A percentile compares a stretch with the other conserved stretches of the same genome.
Conservation (phyloP, 2,888 invertebrate species). For the Rugalucina vietnamica region DNA sequence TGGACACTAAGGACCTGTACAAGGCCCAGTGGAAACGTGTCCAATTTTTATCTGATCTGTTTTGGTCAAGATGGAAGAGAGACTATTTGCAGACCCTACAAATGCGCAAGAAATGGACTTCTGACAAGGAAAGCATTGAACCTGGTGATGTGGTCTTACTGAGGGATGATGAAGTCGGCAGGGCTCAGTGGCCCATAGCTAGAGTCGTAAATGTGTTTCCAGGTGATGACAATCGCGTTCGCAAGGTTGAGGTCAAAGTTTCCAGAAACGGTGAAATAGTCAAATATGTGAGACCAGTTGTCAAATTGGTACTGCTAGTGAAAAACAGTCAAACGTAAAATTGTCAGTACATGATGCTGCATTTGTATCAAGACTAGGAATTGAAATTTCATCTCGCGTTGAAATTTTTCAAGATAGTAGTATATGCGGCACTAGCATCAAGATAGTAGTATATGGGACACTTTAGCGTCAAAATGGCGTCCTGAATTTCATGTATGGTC, state of each 20-base stretch:
- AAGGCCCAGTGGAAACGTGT: conserved; percentile 49
- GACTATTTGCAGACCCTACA: conserved; percentile 47
- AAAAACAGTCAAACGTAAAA: neutral
- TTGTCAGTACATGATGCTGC: too few species aligned
- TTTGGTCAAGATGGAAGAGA: conserved; percentile 52
- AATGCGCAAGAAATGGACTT: conserved; percentile 42
- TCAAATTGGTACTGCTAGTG: conserved; percentile 1
- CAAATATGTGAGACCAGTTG: conserved; percentile 8
- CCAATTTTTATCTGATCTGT: conserved; percentile 44
- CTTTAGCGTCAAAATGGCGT: too few species aligned
- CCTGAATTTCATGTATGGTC: too few species aligned
- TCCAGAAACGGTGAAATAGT: neutral
- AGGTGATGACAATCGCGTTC: conserved; percentile 39
- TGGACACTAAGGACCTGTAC: conserved; percentile 45
- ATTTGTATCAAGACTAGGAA: too few species aligned
- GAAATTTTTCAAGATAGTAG: too few species aligned
- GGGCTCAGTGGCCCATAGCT: conserved; percentile 54
- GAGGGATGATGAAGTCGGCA: conserved; percentile 18
- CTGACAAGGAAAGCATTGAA: conserved; percentile 28
- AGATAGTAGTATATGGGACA: too few species aligned
- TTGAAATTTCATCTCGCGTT: too few species aligned
- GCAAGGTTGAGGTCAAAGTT: conserved; percentile 29
- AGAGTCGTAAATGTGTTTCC: conserved; percentile 33
- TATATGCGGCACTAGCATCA: too few species aligned
- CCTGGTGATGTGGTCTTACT: conserved; percentile 53